Evolutionary conservation across 2,888 invertebrate species (phyloP).

Genomic region (Trissolcus japonicus): DNA sequence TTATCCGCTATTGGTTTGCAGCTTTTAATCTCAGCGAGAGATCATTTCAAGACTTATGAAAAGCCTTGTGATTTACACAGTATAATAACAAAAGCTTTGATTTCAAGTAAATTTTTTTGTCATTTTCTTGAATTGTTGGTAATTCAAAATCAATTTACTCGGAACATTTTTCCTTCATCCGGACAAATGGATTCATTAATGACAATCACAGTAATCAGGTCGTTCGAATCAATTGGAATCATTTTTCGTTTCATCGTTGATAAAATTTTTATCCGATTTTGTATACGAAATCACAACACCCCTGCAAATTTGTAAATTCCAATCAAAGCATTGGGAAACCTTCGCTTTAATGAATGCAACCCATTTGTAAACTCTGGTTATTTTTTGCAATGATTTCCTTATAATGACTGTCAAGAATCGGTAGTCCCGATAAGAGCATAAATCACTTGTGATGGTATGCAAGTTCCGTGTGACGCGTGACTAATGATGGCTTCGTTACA

Average conservation of each 20-base stretch:
- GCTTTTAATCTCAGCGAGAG: slow-evolving; percentile 13
- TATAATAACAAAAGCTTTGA: neutral
- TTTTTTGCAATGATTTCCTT: slow-evolving; percentile 4
- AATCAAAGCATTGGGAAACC: slow-evolving; percentile 39
- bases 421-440: slow-evolving; percentile 51
- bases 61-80: slow-evolving; percentile 7
- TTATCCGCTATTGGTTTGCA: slow-evolving; percentile 29
- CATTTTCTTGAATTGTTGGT: neutral
- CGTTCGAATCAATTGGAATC: neutral
- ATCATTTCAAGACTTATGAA: slow-evolving; percentile 21
- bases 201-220: neutral
- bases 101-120: slow-evolving; percentile 19
- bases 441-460: slow-evolving; percentile 55
- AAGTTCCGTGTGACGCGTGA: slow-evolving; percentile 57
- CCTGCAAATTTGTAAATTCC: slow-evolving; percentile 32
- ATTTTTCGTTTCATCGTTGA: neutral
- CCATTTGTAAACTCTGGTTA: slow-evolving; percentile 9
- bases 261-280: slow-evolving; percentile 29
- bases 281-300: slow-evolving; percentile 33
- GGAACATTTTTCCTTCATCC: neutral
- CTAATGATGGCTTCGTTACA: slow-evolving; percentile 57
- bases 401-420: slow-evolving; percentile 48
- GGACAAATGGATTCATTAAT: no score
- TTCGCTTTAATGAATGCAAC: slow-evolving; percentile 44
- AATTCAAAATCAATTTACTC: no score